phyloP scores from a whole-genome alignment of 2,797 vertebrate genomes.

The Mionectes olivaceus region DNA sequence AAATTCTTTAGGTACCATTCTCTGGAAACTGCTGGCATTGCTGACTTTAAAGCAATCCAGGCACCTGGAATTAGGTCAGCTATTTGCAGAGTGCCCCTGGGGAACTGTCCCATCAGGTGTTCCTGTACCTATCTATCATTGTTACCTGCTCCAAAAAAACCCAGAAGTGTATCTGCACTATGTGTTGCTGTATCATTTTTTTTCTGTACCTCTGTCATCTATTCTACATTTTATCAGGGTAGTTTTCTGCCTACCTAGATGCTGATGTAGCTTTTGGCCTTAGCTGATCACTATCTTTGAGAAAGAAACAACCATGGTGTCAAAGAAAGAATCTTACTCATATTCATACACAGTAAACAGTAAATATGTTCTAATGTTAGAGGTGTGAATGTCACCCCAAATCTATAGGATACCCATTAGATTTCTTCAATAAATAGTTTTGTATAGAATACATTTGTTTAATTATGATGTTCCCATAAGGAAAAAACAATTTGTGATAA shows the following conservation, averaged over 20 bases:
- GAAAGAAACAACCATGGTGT: background rate
- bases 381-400: background rate
- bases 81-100: constrained; percentile 18
- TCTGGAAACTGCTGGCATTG: background rate
- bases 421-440: background rate
- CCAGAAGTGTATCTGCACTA: background rate
- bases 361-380: background rate
- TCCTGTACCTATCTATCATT: constrained; percentile 5
- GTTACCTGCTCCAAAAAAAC: background rate
- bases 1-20: background rate
- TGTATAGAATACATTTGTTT: background rate
- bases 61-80: constrained; percentile 56
- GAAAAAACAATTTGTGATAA: background rate
- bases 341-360: background rate
- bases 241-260: background rate
- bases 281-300: background rate
- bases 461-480: background rate
- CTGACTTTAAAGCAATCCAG: background rate
- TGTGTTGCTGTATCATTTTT: background rate
- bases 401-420: background rate
- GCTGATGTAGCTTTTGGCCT: constrained; percentile 16
- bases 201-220: background rate
- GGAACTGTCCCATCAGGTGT: constrained; percentile 39
- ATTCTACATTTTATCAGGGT: background rate
- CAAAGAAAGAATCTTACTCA: background rate